Percentiles rank a stretch among this genome's conserved stretches.
phyloP scores from a whole-genome alignment of 2,113 vertebrate genomes.

The Proterorhinus semilunaris region DNA sequence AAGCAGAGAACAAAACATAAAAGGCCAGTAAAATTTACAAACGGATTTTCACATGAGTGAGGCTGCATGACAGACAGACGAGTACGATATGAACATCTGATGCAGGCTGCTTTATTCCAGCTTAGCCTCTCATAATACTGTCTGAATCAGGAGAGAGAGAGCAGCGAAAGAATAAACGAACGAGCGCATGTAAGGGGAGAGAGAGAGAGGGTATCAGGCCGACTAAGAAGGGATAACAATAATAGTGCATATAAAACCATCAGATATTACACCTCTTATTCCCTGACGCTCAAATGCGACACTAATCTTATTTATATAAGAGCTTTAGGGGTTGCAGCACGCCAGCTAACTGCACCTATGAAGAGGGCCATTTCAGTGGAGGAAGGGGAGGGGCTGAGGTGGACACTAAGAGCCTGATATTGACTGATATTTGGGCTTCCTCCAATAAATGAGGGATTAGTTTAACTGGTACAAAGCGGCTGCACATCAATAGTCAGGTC shows the following conservation, averaged over 20 bases:
- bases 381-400: conserved; percentile 23
- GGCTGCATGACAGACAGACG: conserved; percentile 47
- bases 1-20: conserved; percentile 28
- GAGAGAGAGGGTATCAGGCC: conserved; percentile 61
- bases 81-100: conserved; percentile 72
- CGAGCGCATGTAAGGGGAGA: conserved; percentile 51
- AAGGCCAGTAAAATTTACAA: conserved; percentile 29
- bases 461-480: conserved; percentile 51
- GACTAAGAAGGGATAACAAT: conserved; percentile 80
- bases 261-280: conserved; percentile 81
- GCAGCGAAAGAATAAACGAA: conserved; percentile 52
- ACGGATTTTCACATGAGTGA: conserved; percentile 17
- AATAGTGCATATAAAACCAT: conserved; percentile 80
- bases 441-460: conserved; percentile 68
- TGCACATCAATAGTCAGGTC: conserved; percentile 38
- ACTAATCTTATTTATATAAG: conserved; percentile 85
- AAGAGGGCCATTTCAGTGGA: conserved; percentile 68
- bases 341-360: conserved; percentile 66
- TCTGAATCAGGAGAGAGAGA: conserved; percentile 60
- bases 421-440: conserved; percentile 69
- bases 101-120: conserved; percentile 65
- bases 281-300: conserved; percentile 73
- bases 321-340: conserved; percentile 74
- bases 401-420: conserved; percentile 63
- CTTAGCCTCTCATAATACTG: conserved; percentile 69